Percentiles rank a stretch among this genome's conserved stretches.
Conservation (phyloP, 2,888 invertebrate species). For the Zygothrica quintamaculata region DNA sequence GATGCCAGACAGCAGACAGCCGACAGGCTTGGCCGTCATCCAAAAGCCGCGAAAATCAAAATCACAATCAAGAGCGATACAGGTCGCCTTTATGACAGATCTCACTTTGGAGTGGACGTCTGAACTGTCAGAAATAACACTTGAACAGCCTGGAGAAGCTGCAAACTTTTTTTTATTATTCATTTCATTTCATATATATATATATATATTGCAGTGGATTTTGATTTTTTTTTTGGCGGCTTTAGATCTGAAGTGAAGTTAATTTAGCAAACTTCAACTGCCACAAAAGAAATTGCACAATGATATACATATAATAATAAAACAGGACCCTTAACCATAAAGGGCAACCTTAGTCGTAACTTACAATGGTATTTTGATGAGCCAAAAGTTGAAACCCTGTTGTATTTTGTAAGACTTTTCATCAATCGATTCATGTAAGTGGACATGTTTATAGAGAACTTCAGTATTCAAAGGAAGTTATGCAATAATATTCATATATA, state of each 20-base stretch:
- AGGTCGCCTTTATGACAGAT: slow-evolving; percentile 75
- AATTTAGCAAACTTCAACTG: slow-evolving; percentile 67
- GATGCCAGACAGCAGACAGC: no score
- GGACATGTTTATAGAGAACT: not conserved
- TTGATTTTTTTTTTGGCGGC: slow-evolving; percentile 50
- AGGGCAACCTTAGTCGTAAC: slow-evolving; percentile 9
- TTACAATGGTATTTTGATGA: slow-evolving; percentile 28
- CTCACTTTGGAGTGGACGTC: slow-evolving; percentile 75
- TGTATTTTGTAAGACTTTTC: slow-evolving; percentile 31
- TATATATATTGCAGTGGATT: slow-evolving; percentile 19
- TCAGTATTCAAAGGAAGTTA: no score
- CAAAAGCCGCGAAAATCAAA: slow-evolving; percentile 47
- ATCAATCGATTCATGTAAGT: slow-evolving; percentile 4
- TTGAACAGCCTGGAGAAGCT: slow-evolving; percentile 63
- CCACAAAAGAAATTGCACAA: slow-evolving; percentile 65
- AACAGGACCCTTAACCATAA: slow-evolving; percentile 41
- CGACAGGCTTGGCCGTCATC: slow-evolving; percentile 37
- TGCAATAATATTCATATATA: no score
- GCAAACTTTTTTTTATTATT: slow-evolving; percentile 33
- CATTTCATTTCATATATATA: slow-evolving; percentile 6
- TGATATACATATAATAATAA: slow-evolving; percentile 33
- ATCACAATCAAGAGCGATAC: slow-evolving; percentile 67
- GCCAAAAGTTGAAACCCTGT: slow-evolving; percentile 32
- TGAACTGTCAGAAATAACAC: slow-evolving; percentile 74
- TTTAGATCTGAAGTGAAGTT: slow-evolving; percentile 76